Evolutionary conservation across 2,797 vertebrate genomes (phyloP), one percentile per base, ranked within the genome.

Genomic region (Micropoecilia bifurca): DNA sequence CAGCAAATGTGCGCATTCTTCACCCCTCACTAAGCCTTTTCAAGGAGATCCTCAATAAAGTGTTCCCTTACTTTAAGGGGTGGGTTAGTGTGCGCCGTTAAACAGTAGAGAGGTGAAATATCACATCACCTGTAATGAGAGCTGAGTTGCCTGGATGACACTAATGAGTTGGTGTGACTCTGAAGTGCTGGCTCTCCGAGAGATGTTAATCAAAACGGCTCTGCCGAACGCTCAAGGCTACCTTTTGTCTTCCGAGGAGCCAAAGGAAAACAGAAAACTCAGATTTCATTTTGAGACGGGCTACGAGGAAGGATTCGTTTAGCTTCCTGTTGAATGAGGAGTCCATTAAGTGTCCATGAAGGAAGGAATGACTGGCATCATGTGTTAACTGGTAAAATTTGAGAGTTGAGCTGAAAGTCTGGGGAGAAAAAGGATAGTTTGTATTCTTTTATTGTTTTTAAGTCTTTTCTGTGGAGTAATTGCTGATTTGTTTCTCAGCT

Each of bases 71-170:
- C 79, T 79, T 85, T 81, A 76, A 87, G 77, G 57, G 36, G 78
- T 82, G 76, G 90, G 88, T 91, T 86, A 87, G 84, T 85, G 55
- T 43, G 25, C 30, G 75, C 82, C 86, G 76, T 53, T 48, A 89
- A 84, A 85, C 55, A 48, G 78, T 25, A 22, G 14, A 74, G 75
- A 80, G 77, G 84, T 85, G 84, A 90, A 91, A 92, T 90, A 89
- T 91, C 82, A 87, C 89, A 81, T 88, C 88, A 89, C 88, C 85
- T 89, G 83, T 87, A 89, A 91, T 75, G 83, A 87, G 83, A 86
- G 59, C 28, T 63, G 87, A 61, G 81, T 83, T 86, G 87, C 77
- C 80, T 80, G 85, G 71, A 83, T 84, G 85, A 81, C 82, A 83
- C 76, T 91, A 90, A 87, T 85, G 89, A 92, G 90, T 87, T 73